Conservation (phyloP, 1,140 invertebrate species). For the Stegodyphus dumicola region DNA sequence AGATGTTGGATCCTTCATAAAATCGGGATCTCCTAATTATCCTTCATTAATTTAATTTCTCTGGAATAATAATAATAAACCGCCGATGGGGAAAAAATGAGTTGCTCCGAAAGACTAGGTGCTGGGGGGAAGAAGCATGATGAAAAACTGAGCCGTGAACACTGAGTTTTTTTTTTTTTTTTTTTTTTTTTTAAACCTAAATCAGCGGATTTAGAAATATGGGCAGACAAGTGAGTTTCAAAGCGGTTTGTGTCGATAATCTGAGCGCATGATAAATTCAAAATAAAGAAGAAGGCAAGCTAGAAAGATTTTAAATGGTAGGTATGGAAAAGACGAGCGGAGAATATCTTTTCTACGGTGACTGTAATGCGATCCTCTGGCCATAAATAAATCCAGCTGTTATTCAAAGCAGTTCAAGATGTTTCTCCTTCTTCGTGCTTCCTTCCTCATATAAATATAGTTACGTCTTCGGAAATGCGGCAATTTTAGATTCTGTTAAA, state of each 20-base stretch:
- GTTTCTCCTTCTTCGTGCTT: constrained; percentile 32
- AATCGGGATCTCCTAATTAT: constrained; percentile 30
- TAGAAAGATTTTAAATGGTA: constrained; percentile 38
- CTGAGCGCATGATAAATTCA: constrained; percentile 35
- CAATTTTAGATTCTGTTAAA: constrained; percentile 57
- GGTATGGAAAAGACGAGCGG: constrained; percentile 17
- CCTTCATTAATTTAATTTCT: constrained; percentile 32
- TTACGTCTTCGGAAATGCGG: constrained; percentile 21
- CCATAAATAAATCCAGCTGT: constrained; percentile 59
- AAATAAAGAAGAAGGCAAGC: constrained; percentile 39
- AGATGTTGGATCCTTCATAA: not conserved
- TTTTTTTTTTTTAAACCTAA: no score
- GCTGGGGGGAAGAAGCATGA: not conserved
- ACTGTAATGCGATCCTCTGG: constrained; percentile 43
- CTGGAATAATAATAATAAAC: constrained; percentile 24
- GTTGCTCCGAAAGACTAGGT: no score
- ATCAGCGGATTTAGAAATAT: constrained; percentile 45
- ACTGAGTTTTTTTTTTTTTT: not conserved
- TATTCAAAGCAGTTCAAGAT: constrained; percentile 51
- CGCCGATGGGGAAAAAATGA: no score
- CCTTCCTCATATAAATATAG: not conserved
- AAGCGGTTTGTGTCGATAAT: constrained; percentile 31
- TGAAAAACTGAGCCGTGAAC: constrained; percentile 41
- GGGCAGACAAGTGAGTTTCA: not conserved
- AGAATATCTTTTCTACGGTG: constrained; percentile 50